Evolutionary conservation across 2,888 invertebrate species (phyloP), one percentile per base, ranked within the genome.

Genomic region (Caenorhabditis parvicauda): DNA sequence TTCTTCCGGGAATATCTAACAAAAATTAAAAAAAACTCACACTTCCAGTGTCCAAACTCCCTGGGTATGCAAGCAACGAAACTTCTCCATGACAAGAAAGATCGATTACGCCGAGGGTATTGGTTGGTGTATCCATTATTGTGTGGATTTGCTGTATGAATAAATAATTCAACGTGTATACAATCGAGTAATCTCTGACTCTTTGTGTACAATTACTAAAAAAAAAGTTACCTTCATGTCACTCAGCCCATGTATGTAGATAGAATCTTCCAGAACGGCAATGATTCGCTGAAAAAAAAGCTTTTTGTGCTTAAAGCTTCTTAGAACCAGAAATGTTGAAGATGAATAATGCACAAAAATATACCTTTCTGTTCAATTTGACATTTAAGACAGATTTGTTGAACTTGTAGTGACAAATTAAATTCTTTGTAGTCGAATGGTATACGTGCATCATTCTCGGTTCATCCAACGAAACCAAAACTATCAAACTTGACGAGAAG

Each of bases 51-150:
- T 70, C 65, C 6, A 68, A 56, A 22, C 70, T 72, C 77, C 94
- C 95, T 47, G 96, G 96, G 86, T 96, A 98, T 28, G 96, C 96
- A 74, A 98, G 86, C 84, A 89, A 91, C 84, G 92, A 92, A 85
- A 89, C 89, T 7, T 60, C 59, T 66, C 94, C 93, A 72, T 89
- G 60, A 24, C 67, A 53, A 3, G 77, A 71, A 35, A 81, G 60
- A 44, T 81, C 81, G 28, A 77, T 56, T 12, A 81, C 65, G 28
- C 98, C 98, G 78, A 87, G 87, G 54, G 90, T 89, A 86, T 98
- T 98, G 62, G 91, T 89, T 64, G 98, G 96, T 63, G 96, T 96
- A 84, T 98, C 96, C 77, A 93, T 88, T 82, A 98, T 96, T 59
- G 93, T 94, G 85, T 98, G 96, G 81, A 96, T 86, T n/a, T n/a